A percentile compares a stretch with the other conserved stretches of the same genome.
These are phyloP conservation scores for Melanostoma scalare DNA, from an alignment of 2,888 invertebrate species.

Conservation along the genomic window DNA sequence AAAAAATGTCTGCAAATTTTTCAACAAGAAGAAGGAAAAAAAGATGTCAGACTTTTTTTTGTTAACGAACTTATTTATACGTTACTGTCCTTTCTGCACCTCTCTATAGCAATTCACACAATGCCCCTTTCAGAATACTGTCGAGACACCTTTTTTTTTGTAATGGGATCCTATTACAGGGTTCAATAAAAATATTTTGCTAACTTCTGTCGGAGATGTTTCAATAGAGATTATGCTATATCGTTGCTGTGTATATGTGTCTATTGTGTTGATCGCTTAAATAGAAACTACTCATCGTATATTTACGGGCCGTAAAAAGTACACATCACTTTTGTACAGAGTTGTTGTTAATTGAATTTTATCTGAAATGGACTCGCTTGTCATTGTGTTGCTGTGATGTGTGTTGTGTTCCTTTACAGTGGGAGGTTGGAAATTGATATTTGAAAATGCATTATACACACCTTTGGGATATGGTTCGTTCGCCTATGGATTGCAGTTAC, in stretches of 20 bases:
- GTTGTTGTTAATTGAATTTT: slow-evolving; percentile 56
- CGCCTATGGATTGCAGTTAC: slow-evolving; percentile 44
- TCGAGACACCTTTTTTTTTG: slow-evolving; percentile 57
- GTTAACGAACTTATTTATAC: slow-evolving; percentile 61
- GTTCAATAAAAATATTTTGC: slow-evolving; percentile 72
- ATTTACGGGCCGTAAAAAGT: slow-evolving; percentile 48
- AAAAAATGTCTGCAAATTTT: slow-evolving; percentile 53
- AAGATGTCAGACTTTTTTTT: slow-evolving; percentile 41
- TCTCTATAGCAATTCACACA: slow-evolving; percentile 23
- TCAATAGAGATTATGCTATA: slow-evolving; percentile 65
- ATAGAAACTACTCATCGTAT: slow-evolving; percentile 51
- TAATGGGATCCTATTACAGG: slow-evolving; percentile 65
- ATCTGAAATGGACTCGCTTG: slow-evolving; percentile 33
- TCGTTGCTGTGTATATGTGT: slow-evolving; percentile 24
- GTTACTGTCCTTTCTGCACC: slow-evolving; percentile 46
- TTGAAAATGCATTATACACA: slow-evolving; percentile 53
- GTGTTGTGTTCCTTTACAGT: slow-evolving; percentile 13
- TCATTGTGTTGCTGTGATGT: neutral
- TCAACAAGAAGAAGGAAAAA: slow-evolving; percentile 17
- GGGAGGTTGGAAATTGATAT: slow-evolving; percentile 48
- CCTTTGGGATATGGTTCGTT: slow-evolving; percentile 33
- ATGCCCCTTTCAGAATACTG: slow-evolving; percentile 38
- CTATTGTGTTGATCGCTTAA: slow-evolving; percentile 47
- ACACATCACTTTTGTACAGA: slow-evolving; percentile 31
- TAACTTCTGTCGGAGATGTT: slow-evolving; percentile 71